Evolutionary conservation across 2,797 vertebrate species (phyloP).

Genomic region (Periophthalmus magnuspinnatus): DNA sequence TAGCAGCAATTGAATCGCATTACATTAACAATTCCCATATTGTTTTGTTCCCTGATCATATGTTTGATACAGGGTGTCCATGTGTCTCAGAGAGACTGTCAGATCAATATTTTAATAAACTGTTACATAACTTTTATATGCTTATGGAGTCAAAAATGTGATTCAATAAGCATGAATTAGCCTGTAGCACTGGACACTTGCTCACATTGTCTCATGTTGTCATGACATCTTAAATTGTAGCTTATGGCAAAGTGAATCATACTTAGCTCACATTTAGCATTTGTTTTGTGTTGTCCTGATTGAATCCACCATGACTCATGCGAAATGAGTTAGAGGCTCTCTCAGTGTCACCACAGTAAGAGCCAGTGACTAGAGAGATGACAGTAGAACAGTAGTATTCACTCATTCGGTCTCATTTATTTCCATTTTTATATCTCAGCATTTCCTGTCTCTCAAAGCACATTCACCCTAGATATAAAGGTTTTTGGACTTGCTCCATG

Average conservation of each 20-base stretch:
- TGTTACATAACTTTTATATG: slow-evolving; percentile 37
- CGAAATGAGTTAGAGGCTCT: slow-evolving; percentile 1
- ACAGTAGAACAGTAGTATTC: background rate
- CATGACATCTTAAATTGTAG: background rate
- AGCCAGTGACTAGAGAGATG: background rate
- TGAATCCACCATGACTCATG: slow-evolving; percentile 1
- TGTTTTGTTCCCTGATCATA: slow-evolving; percentile 7
- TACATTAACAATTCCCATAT: background rate
- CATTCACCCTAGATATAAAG: background rate
- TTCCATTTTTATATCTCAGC: background rate
- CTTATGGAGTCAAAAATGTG: slow-evolving; percentile 18
- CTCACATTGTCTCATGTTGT: background rate
- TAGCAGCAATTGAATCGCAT: background rate
- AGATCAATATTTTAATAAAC: slow-evolving; percentile 46
- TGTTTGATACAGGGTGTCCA: background rate
- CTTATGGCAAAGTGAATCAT: background rate
- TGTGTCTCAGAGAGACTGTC: slow-evolving; percentile 31
- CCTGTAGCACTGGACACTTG: background rate
- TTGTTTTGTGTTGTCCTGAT: slow-evolving; percentile 1
- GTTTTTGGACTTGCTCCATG: background rate
- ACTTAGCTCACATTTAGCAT: background rate
- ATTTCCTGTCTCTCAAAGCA: background rate
- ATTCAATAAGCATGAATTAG: background rate
- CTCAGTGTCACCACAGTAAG: background rate
- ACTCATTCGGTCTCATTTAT: background rate